Percentiles rank a stretch among this genome's conserved stretches.
Evolutionary conservation across 2,888 invertebrate genomes (phyloP).

Genomic region (Drosophila putrida): DNA sequence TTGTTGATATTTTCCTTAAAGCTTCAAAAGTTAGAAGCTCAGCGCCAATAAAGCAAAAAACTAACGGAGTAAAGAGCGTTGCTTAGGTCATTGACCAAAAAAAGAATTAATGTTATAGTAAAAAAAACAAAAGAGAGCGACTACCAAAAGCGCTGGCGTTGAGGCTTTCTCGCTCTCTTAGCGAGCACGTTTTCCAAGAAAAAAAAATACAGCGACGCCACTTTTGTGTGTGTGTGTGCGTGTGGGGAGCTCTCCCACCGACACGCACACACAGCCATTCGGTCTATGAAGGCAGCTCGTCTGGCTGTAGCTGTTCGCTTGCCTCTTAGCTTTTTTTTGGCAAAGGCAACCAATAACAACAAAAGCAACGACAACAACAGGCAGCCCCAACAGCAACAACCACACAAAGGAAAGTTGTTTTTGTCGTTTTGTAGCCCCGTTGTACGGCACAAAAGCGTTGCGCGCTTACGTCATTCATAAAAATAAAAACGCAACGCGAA

Average conservation of each 20-base stretch:
- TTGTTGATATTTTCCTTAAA: slow-evolving; percentile 44
- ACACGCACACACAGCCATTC: slow-evolving; percentile 25
- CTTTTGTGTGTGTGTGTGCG: slow-evolving; percentile 32
- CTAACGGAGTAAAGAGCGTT: slow-evolving; percentile 62
- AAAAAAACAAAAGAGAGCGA: slow-evolving; percentile 33
- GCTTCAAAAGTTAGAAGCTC: slow-evolving; percentile 19
- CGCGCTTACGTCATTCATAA: slow-evolving; percentile 79
- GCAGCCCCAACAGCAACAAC: slow-evolving; percentile 36
- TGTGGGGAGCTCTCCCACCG: slow-evolving; percentile 42
- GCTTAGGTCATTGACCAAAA: slow-evolving; percentile 80
- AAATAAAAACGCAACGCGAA: slow-evolving; percentile 67
- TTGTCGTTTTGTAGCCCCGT: slow-evolving; percentile 57
- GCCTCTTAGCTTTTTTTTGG: slow-evolving; percentile 51
- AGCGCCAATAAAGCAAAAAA: slow-evolving; percentile 39
- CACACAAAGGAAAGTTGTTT: slow-evolving; percentile 56
- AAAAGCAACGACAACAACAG: slow-evolving; percentile 24
- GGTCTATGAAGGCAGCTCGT: slow-evolving; percentile 35
- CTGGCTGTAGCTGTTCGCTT: slow-evolving; percentile 31
- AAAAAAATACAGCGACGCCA: slow-evolving; percentile 64
- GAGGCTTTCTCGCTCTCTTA: slow-evolving; percentile 28
- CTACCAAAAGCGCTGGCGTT: slow-evolving; percentile 21
- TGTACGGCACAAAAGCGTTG: slow-evolving; percentile 50
- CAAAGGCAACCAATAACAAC: slow-evolving; percentile 42
- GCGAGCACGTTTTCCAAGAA: slow-evolving; percentile 70
- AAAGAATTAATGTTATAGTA: slow-evolving; percentile 65